Evolutionary conservation across 2,797 vertebrate genomes (phyloP), one percentile per base, ranked within the genome.

Genomic region (Tenualosa ilisha): DNA sequence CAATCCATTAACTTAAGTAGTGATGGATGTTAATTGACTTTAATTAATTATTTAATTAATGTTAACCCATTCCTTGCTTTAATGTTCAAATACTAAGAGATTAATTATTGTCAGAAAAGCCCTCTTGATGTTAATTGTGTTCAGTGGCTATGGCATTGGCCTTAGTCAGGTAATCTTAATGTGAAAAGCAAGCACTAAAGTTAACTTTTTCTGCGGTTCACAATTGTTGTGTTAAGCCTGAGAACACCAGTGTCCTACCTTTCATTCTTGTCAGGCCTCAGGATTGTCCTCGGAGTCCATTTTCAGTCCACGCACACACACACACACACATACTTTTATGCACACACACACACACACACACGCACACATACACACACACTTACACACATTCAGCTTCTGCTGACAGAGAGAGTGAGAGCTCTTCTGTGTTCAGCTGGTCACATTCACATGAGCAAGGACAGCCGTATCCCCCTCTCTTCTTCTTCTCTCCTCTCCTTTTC

Each of bases 371-470:
- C 65, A 72, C 65, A 72, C 65, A 72, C 65, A 72, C 63, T 37
- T 7, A 68, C 59, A 65, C n/a, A 2, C 26, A 68, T 37, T 11
- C 63, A 75, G 72, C 6, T 46, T 7, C 6, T 75, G 31, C 17
- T 40, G 37, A n/a, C 72, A 20, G 43, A 31, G 13, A 85, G n/a
- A 40, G 43, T 24, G 17, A 51, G 56, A 49, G 22, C 68, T 65
- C 49, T 63, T 2, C 83, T 50, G 49, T 22, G 50, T 54, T 20
- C 26, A 83, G 7, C 56, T 63, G 82, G 82, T 61, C 37, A 75
- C 65, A 9, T 79, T 22, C 83, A 65, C 31, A 84, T 79, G 83
- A 72, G 63, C 53, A 59, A 59, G 65, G 46, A 54, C 72, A 81
- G 59, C 22, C 61, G 72, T 61, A 20, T 24, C 17, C n/a, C 61